These are phyloP conservation scores for Cepaea nemoralis DNA, from an alignment of 1,140 invertebrate species.

Conservation along the genomic window DNA sequence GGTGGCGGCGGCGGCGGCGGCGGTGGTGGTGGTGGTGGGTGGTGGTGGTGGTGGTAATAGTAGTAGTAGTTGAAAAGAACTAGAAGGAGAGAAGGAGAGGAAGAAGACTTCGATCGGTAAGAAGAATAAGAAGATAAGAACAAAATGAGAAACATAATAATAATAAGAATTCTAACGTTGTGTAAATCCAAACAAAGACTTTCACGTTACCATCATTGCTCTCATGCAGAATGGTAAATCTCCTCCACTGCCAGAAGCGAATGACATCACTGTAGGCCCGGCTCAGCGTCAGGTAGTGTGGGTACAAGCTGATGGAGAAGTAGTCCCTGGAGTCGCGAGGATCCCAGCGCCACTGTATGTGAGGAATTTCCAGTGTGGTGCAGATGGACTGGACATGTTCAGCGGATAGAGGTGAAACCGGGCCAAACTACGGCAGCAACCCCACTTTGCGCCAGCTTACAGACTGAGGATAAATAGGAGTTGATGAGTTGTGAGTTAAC, in stretches of 20 bases:
- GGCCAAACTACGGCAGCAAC: conserved; percentile 94
- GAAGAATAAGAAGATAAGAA: no score
- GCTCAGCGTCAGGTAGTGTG: conserved; percentile 89
- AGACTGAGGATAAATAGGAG: conserved; percentile 78
- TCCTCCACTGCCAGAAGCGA: conserved; percentile 90
- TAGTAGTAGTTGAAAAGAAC: no score
- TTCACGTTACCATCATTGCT: conserved; percentile 87
- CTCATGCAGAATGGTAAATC: conserved; percentile 95
- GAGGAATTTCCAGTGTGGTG: conserved; percentile 94
- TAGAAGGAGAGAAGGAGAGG: no score
- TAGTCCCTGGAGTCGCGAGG: conserved; percentile 72
- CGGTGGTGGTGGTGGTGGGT: no score
- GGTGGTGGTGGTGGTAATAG: no score
- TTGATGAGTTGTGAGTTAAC: no score
- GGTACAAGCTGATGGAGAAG: conserved; percentile 93
- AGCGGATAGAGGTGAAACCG: conserved; percentile 88
- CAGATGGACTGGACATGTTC: conserved; percentile 95
- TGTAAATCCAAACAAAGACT: no score
- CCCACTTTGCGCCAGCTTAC: conserved; percentile 85
- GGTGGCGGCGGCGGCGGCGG: no score
- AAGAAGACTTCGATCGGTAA: no score
- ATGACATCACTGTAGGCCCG: conserved; percentile 92
- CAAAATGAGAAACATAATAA: no score
- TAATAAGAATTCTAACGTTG: no score
- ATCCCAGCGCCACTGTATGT: conserved; percentile 90